These are phyloP conservation scores for Hypsopygia costalis DNA, from an alignment of 2,888 invertebrate species.

Conservation along the genomic window DNA sequence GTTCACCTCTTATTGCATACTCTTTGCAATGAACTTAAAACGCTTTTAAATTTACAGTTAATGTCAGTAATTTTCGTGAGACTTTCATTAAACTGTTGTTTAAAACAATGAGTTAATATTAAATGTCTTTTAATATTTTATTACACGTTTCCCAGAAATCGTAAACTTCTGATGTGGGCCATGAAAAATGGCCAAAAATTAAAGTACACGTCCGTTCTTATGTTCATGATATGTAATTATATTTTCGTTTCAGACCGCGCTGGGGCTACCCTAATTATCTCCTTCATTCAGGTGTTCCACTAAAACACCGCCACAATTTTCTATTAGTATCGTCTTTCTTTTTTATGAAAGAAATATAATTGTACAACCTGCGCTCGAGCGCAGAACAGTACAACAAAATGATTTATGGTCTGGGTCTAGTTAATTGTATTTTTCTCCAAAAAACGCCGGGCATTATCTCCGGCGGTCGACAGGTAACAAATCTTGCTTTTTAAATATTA, in stretches of 20 bases:
- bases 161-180: conserved; percentile 4
- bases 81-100: conserved; percentile 48
- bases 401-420: conserved; percentile 67
- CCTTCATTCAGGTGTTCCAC: conserved; percentile 33
- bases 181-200: background rate
- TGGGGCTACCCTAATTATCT: conserved; percentile 51
- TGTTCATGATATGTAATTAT: conserved; percentile 8
- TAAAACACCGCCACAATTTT: conserved; percentile 43
- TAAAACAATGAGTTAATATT: conserved; percentile 46
- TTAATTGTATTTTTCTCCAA: conserved; percentile 77
- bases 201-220: background rate
- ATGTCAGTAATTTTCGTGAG: conserved; percentile 43
- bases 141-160: background rate
- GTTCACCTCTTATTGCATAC: conserved; percentile 51
- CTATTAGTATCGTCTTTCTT: conserved; percentile 53
- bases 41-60: conserved; percentile 47
- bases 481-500: conserved; percentile 79
- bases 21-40: conserved; percentile 43
- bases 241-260: conserved; percentile 21
- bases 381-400: conserved; percentile 56
- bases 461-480: conserved; percentile 77
- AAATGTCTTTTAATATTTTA: conserved; percentile 8
- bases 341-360: conserved; percentile 58
- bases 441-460: conserved; percentile 71
- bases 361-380: conserved; percentile 67